Evolutionary conservation across 1,140 invertebrate genomes (phyloP), one percentile per base, ranked within the genome.

Genomic region (Plodia interpunctella): DNA sequence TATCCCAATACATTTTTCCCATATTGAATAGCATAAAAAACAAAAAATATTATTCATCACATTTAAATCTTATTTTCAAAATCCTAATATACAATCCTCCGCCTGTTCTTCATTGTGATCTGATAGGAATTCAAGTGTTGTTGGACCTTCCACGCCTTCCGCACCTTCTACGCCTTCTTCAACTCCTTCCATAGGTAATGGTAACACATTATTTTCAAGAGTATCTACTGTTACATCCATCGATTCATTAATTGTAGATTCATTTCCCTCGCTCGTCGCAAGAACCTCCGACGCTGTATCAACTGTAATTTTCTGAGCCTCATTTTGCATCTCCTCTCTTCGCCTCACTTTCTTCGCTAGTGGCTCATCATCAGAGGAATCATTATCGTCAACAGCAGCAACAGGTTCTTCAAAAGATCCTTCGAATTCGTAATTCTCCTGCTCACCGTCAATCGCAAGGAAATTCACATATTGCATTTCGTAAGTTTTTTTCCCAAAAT

Each of bases 361-460:
- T 3, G 83, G 83, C 62, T 88, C 86, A 17, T 88, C 83, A 52
- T 88, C 86, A 0, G 83, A 86, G 2, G 72, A 76, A 50, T 76
- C 66, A 57, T 17, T 38, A 17, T 63, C 57, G 53, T 17, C 21
- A 10, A 54, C 59, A 35, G 62, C 1, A 2, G 62, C 13, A 0
- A 5, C 38, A 44, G 13, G 13, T 44, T 44, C 38, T 44, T 44
- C 38, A 6, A 15, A 44, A 3, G 38, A 44, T 57, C 44, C 21
- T 10, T 32, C 19, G 9, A 53, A 11, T 25, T 49, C 21, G 6
- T 44, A 44, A 44, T 15, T 44, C 38, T 44, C 38, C 15, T 1
- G 2, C 38, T 17, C 30, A 32, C 10, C 38, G n/a, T 15, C 38
- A 44, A 2, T 15, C n/a, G 8, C 32, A 35, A 44, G 13, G 38